These are phyloP conservation scores for Calidris pugnax DNA, from an alignment of 2,113 vertebrate species.

Conservation along the genomic window DNA sequence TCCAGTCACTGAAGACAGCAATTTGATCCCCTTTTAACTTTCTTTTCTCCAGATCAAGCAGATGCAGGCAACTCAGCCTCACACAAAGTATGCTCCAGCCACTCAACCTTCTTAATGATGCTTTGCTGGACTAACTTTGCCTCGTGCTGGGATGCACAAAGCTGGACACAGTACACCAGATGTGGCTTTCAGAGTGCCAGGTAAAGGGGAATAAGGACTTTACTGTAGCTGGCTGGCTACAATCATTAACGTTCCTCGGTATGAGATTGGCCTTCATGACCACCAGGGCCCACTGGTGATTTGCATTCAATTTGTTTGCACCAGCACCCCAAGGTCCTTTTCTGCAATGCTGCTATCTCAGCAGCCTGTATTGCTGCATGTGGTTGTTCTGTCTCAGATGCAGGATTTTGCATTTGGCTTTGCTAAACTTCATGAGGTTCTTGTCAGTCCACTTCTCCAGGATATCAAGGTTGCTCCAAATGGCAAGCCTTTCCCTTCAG, in stretches of 20 bases:
- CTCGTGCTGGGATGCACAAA: not conserved
- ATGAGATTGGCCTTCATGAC: not conserved
- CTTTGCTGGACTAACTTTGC: not conserved
- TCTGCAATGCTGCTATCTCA: not conserved
- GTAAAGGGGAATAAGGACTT: not conserved
- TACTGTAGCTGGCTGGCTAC: not conserved
- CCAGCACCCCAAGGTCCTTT: not conserved
- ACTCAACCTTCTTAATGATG: not conserved
- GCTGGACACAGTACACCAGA: not conserved
- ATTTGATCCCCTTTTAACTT: not conserved
- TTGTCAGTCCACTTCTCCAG: not conserved
- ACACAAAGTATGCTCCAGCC: not conserved
- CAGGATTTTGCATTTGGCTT: not conserved
- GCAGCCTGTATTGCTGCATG: not conserved
- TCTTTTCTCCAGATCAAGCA: not conserved
- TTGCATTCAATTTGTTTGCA: not conserved
- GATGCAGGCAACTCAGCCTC: not conserved
- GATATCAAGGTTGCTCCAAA: not conserved
- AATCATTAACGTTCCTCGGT: not conserved
- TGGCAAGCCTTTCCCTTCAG: not conserved
- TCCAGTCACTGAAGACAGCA: not conserved
- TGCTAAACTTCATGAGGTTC: not conserved
- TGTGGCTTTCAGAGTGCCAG: not conserved
- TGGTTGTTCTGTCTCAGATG: not conserved
- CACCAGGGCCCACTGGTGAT: not conserved